A percentile compares a stretch with the other conserved stretches of the same genome.
These are phyloP conservation scores for Laupala kohalensis DNA, from an alignment of 1,140 invertebrate species.

Conservation along the genomic window DNA sequence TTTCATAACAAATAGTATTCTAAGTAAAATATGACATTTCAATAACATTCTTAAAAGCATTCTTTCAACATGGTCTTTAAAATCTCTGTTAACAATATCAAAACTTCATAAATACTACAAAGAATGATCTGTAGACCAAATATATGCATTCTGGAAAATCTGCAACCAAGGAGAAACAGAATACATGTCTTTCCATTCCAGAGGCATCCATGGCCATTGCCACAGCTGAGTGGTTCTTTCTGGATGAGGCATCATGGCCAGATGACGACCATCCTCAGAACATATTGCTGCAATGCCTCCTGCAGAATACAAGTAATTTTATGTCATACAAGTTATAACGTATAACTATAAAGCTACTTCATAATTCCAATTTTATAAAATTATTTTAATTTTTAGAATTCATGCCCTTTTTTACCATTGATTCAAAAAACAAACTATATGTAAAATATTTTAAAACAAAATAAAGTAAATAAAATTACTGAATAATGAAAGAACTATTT, in stretches of 20 bases:
- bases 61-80: too few relatives aligned
- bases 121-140: conserved; percentile 60
- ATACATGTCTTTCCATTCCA: conserved; percentile 29
- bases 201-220: conserved; percentile 69
- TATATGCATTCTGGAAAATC: conserved; percentile 83
- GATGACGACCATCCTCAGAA: conserved; percentile 77
- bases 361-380: neutral
- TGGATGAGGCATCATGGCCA: conserved; percentile 97
- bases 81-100: too few relatives aligned
- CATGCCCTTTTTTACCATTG: too few relatives aligned
- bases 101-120: too few relatives aligned
- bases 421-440: too few relatives aligned
- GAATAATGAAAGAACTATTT: too few relatives aligned
- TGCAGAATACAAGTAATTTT: conserved; percentile 20
- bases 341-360: neutral
- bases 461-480: too few relatives aligned
- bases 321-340: neutral
- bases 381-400: too few relatives aligned
- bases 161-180: conserved; percentile 73
- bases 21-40: too few relatives aligned
- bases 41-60: too few relatives aligned
- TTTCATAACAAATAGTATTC: too few relatives aligned
- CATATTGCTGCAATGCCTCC: conserved; percentile 78
- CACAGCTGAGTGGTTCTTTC: conserved; percentile 75
- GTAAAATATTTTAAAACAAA: too few relatives aligned